Evolutionary conservation across 2,113 vertebrate genomes (phyloP), one percentile per base, ranked within the genome.

Genomic region (Lichenostomus cassidix): DNA sequence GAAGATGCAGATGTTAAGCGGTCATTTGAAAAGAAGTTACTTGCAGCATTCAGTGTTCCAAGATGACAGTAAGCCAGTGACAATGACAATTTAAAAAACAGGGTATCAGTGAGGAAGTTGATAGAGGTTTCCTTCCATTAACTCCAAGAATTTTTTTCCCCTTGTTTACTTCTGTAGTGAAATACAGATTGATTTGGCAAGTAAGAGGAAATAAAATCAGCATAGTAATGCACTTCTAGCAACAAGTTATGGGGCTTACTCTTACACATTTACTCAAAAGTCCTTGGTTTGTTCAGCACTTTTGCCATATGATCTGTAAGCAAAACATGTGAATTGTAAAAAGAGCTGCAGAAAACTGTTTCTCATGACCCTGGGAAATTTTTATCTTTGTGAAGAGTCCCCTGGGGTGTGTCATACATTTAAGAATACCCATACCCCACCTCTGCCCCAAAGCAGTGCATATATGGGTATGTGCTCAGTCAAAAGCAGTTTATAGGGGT

Each of bases 31-130:
- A 78, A 85, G 21, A 59, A 83, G 22, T 77, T 50, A 37, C 27
- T 60, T 59, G 27, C 13, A 87, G 8, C 4, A 2, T 39, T 68
- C 19, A 29, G 24, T 0, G 0, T 35, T 68, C 31, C 25, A 21
- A 64, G 24, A 70, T 64, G 28, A 91, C 52, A 55, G 19, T 58
- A 53, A 50, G 24, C 23, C 23, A 37, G 15, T 52, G 67, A 15
- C 39, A 22, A 3, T 0, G 11, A 11, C 60, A 67, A 10, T 62
- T 67, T 29, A 22, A 44, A 78, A 79, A 59, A 2, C 5, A 29
- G 16, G 3, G 2, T 70, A 31, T 59, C 11, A 9, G 12, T 56
- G 52, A 64, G 20, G 31, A n/a, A 74, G 17, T 16, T 83, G 44
- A 25, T 68, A 21, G 29, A 86, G 8, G 13, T 46, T 92, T 79